These are phyloP conservation scores for Drosophila tropicalis DNA, from an alignment of 1,140 invertebrate species.

Conservation along the genomic window DNA sequence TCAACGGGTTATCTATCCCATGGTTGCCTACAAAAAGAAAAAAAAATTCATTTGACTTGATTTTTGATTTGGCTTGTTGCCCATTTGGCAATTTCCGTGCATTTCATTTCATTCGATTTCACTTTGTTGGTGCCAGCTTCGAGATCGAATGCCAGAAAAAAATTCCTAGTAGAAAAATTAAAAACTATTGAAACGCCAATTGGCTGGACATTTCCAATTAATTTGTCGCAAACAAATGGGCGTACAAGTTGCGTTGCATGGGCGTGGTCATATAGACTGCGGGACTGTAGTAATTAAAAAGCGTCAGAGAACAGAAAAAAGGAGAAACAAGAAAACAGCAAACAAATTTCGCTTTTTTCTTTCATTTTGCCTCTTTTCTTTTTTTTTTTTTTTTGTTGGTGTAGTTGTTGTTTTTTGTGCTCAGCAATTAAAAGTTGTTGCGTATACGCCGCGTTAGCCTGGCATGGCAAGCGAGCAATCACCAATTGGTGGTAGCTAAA, in stretches of 20 bases:
- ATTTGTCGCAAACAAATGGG: conserved; percentile 64
- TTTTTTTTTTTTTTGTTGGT: neutral
- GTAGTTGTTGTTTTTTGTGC: conserved; percentile 15
- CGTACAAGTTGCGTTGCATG: too few species aligned
- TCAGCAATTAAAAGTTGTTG: conserved; percentile 61
- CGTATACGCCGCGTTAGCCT: conserved; percentile 57
- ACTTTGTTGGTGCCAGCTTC: neutral
- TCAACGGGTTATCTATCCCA: neutral
- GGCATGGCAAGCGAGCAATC: conserved; percentile 45
- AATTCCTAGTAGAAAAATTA: conserved; percentile 34
- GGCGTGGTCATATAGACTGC: conserved; percentile 18
- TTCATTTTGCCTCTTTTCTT: neutral
- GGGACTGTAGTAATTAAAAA: conserved; percentile 71
- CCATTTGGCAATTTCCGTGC: conserved; percentile 40
- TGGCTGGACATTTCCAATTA: conserved; percentile 52
- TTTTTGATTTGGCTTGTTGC: conserved; percentile 24
- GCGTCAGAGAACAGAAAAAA: conserved; percentile 33
- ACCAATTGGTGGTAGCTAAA: neutral
- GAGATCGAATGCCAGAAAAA: conserved; percentile 2
- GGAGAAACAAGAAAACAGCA: conserved; percentile 11
- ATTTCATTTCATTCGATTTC: conserved; percentile 37
- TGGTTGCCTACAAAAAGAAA: neutral
- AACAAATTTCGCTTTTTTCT: conserved; percentile 24
- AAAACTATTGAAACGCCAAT: conserved; percentile 33
- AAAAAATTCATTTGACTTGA: conserved; percentile 11